A percentile compares a stretch with the other conserved stretches of the same genome.
Evolutionary conservation across 2,797 vertebrate genomes (phyloP).

Genomic region (Acanthurus tractus): DNA sequence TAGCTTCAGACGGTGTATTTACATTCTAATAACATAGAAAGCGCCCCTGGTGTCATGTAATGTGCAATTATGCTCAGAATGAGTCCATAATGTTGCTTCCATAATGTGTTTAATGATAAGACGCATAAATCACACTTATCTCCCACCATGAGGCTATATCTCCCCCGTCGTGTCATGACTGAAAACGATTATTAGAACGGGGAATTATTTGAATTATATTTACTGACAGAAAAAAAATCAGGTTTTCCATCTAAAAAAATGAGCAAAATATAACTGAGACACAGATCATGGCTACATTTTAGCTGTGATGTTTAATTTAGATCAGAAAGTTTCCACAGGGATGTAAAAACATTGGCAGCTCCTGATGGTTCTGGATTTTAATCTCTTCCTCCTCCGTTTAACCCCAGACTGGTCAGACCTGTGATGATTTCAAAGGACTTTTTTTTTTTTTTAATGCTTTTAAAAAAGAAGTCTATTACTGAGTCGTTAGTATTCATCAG

Average conservation of each 20-base stretch:
- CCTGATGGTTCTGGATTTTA: neutral
- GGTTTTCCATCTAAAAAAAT: constrained; percentile 1
- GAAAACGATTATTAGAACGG: constrained; percentile 30
- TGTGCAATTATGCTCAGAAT: constrained; percentile 55
- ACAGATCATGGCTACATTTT: neutral
- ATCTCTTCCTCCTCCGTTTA: constrained; percentile 16
- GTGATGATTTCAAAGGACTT: neutral
- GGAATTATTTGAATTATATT: constrained; percentile 24
- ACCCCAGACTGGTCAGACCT: neutral
- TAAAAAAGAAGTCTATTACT: constrained; percentile 20
- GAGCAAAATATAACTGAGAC: neutral
- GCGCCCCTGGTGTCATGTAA: constrained; percentile 43
- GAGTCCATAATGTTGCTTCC: constrained; percentile 35
- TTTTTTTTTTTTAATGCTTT: constrained; percentile 2
- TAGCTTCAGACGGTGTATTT: constrained; percentile 58
- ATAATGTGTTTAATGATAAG: constrained; percentile 53
- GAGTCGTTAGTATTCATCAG: constrained; percentile 21
- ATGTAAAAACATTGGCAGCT: constrained; percentile 22
- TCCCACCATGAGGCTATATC: constrained; percentile 24
- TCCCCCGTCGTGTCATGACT: constrained; percentile 26
- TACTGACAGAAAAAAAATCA: neutral
- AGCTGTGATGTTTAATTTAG: neutral
- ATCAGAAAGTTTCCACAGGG: neutral
- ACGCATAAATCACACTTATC: constrained; percentile 66
- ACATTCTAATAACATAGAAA: constrained; percentile 54